Evolutionary conservation across 1,140 invertebrate species (phyloP), one percentile per base, ranked within the genome.

Genomic region (Trichonephila clavipes): DNA sequence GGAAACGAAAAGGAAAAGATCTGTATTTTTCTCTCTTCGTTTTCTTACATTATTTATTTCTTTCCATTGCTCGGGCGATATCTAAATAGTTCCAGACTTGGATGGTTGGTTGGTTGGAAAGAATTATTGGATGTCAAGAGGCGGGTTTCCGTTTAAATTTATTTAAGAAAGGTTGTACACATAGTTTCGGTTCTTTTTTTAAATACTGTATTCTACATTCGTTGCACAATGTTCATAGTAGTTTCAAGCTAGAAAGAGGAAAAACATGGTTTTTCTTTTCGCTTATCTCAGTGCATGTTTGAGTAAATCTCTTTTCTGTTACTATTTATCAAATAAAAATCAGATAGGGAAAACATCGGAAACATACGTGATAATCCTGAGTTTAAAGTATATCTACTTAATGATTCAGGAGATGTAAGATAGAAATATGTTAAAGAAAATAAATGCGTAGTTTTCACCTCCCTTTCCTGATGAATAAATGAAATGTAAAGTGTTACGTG

Each of bases 71-170:
- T 6, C 51, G 5, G 18, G 83, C 83, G 83, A 85, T 85, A 85
- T 85, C 83, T 59, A 59, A 59, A 61, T 51, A 85, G 83, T 85
- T 85, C 44, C 28, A 51, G 51, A 59, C 21, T 61, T 85, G 16
- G 69, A 77, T 77, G 69, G 69, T 77, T 34, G 72, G 24, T 40
- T 34, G 24, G 24, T 28, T 18, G 72, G 18, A 77, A 77, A 77
- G 83, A 85, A 19, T 85, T 85, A 85, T 85, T 85, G 44, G 58
- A 85, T 85, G 83, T 85, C 83, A 85, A 85, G 83, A 85, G 83
- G 83, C 34, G 66, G 34, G 81, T 58, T 44, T 61, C 83, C 24
- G 14, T 85, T 85, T 85, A 85, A 85, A 85, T 85, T 85, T 85
- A 85, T 85, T 85, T 85, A 24, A 61, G 58, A 58, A 85, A 58